These are phyloP conservation scores for Cladopsammia gracilis DNA, from an alignment of 64 coral and sea anemone genomes.

Conservation along the genomic window DNA sequence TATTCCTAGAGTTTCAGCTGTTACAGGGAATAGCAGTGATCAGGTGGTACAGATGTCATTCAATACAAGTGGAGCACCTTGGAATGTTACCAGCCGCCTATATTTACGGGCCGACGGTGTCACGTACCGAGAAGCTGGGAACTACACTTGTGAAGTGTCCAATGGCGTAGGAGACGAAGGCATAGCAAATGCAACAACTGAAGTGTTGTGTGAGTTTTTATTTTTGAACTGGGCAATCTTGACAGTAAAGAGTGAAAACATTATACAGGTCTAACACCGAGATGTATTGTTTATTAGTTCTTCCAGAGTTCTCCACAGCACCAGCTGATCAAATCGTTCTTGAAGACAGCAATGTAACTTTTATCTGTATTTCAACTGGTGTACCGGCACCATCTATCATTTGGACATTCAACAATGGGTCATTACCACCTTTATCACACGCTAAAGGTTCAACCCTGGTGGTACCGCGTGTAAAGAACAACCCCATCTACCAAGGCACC, in stretches of 20 bases:
- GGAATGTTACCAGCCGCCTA: background rate
- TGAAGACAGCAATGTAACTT: background rate
- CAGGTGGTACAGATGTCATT: background rate
- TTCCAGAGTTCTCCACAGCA: background rate
- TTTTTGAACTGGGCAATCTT: too few species aligned
- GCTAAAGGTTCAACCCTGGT: background rate
- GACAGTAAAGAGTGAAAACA: too few species aligned
- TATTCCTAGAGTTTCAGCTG: background rate
- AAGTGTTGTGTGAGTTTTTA: background rate
- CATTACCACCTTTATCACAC: background rate
- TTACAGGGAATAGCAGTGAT: background rate
- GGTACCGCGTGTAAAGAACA: background rate
- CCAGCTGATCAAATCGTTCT: background rate
- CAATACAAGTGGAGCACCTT: background rate
- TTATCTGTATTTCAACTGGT: slow-evolving; percentile 5
- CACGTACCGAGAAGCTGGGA: background rate
- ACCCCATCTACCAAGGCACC: background rate
- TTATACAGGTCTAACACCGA: too few species aligned
- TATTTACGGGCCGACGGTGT: background rate
- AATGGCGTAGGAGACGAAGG: background rate
- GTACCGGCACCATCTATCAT: background rate
- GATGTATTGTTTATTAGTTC: background rate
- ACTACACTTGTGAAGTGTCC: background rate
- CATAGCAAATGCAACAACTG: background rate
- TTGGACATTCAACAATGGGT: background rate